Evolutionary conservation across 2,113 vertebrate genomes (phyloP), one percentile per base, ranked within the genome.

Genomic region (Limnothrissa miodon): DNA sequence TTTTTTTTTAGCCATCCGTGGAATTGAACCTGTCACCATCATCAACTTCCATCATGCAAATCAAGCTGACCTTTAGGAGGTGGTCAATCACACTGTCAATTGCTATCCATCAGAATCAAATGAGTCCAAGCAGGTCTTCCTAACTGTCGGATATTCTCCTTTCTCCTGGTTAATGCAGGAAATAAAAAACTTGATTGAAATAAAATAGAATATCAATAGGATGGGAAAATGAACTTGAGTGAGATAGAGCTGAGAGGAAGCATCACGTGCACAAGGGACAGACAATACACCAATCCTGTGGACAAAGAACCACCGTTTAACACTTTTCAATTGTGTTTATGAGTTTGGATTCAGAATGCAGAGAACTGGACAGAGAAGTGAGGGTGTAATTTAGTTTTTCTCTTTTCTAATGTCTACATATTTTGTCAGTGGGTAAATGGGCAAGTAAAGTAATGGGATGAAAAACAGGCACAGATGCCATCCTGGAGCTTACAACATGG

Each of bases 41-140:
- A 33, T 74, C 29, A 83, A 83, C 53, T 36, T 56, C 81, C 46
- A 13, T 1, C 45, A 88, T 88, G 82, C 87, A 88, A 86, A 88
- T 87, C 44, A 79, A 80, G 78, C 81, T 82, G 70, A 82, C 59
- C 56, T 83, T 84, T 82, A 1, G 39, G 45, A 83, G 78, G 62
- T 82, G 83, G 80, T 81, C 83, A 81, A 56, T 59, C 83, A 66
- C 62, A 33, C 66, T 74, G 80, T 81, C 81, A 78, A 15, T 80
- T 4, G 10, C 59, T n/a, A 39, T 82, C 56, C 44, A 39, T 82
- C 45, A 66, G 83, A 62, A 66, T 51, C 11, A 39, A 44, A 81
- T 8, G 66, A 74, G 66, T 29, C 66, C 29, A 39, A 84, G 62
- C 62, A 78, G 36, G 66, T 70, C 81, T 86, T 79, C 48, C 83